Evolutionary conservation across 2,888 invertebrate species (phyloP).

Genomic region (Campoletis raptor): DNA sequence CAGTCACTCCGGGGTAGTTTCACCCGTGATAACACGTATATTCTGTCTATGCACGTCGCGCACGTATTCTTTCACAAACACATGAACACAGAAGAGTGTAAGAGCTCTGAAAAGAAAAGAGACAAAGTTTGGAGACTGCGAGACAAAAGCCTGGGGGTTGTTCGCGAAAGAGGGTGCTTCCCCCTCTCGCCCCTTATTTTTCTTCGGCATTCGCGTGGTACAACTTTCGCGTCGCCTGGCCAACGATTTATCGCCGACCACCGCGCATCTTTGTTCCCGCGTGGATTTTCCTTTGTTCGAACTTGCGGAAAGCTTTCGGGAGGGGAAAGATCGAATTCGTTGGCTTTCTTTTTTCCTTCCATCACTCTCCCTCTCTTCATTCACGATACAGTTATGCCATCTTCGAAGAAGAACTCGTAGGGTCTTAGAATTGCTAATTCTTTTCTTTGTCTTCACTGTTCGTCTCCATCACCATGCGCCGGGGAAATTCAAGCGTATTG

Average conservation of each 20-base stretch:
- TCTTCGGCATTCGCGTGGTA: slow-evolving; percentile 42
- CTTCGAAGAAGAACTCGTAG: slow-evolving; percentile 40
- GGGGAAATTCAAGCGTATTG: background rate
- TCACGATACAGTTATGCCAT: slow-evolving; percentile 35
- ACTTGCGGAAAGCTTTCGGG: slow-evolving; percentile 31
- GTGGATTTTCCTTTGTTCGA: slow-evolving; percentile 65
- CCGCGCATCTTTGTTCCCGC: slow-evolving; percentile 66
- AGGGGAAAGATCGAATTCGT: slow-evolving; percentile 39
- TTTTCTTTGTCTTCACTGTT: slow-evolving; percentile 8
- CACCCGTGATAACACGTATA: slow-evolving; percentile 59
- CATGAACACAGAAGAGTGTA: slow-evolving; percentile 15
- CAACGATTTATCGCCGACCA: slow-evolving; percentile 63
- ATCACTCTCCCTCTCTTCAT: slow-evolving; percentile 24
- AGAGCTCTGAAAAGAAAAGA: slow-evolving; percentile 30
- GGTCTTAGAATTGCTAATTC: slow-evolving; percentile 52
- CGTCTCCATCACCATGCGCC: background rate
- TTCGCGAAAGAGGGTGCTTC: slow-evolving; percentile 61
- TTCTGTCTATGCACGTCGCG: slow-evolving; percentile 19
- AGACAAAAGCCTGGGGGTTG: slow-evolving; percentile 65
- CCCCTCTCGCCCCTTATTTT: slow-evolving; percentile 13
- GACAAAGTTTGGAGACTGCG: slow-evolving; percentile 54
- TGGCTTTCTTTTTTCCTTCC: slow-evolving; percentile 31
- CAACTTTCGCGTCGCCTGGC: slow-evolving; percentile 64
- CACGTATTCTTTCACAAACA: slow-evolving; percentile 9
- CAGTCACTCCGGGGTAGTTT: slow-evolving; percentile 68